Base-by-base conservation (phyloP, 2,888 invertebrate genomes). In the Melikaiella ostensackeni region DNA sequence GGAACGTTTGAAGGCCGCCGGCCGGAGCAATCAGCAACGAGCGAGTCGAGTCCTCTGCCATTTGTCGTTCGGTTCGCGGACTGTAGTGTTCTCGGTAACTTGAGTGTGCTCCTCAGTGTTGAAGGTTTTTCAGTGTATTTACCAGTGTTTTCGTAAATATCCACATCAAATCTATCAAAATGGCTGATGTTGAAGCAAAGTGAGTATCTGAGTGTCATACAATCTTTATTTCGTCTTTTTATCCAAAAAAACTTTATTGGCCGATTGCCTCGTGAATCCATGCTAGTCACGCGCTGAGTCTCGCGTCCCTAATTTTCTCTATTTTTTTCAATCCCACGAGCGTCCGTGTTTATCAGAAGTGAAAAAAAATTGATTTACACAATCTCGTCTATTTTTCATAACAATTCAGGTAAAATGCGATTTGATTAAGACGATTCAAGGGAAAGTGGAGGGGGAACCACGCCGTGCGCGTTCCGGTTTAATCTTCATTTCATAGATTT, bases 151-250 rank as follows among this genome's bases (percentile, higher is more conserved):
- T 76, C 79, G 62, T 76, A 64, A 64, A 73, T 77, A 76, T 77
- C 77, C 50, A 74, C 63, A 75, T 74, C 75, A 81, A 81, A 84
- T 87, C 86, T 84, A 91, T 87, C 88, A 93, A 87, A 92, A 95
- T 95, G 95, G 94, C 95, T 92, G 95, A 95, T 92, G 92, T 91
- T 82, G 92, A 94, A 90, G 93, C 93, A 91, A 94, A 94, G 95
- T 95, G 93, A 95, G 95, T 94, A 70, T n/a, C n/a, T 19, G 8
- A 46, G 66, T 70, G 70, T 33, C 6, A 11, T n/a, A 6, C 19
- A n/a, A 27, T 42, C 2, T 11, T n/a, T 50, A 50, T 50, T 70
- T 24, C n/a, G n/a, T 50, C 30, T 27, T 30, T 46, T 70, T 70
- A 66, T 27, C 19, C 9, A 11, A 30, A 11, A 30, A 70, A 70